A percentile compares a stretch with the other conserved stretches of the same genome.
Conservation (phyloP, 92 coral and sea anemone genomes). For the Zoanthus solanderi region DNA sequence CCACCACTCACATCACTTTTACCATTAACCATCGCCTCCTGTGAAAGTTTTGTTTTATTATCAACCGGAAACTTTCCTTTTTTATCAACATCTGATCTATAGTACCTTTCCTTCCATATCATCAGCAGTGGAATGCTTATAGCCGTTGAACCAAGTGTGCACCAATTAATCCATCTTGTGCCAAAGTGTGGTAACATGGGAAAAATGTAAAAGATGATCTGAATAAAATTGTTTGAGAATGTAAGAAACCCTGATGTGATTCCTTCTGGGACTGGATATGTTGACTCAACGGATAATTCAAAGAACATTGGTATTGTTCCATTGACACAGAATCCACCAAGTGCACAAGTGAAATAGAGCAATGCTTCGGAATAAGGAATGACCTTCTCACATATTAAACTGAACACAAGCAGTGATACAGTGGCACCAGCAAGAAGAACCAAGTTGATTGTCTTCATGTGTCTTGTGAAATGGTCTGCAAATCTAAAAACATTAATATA, state of each 20-base stretch:
- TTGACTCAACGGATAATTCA: conserved; percentile 91
- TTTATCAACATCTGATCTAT: conserved; percentile 82
- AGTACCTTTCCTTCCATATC: conserved; percentile 79
- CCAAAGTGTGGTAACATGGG: conserved; percentile 90
- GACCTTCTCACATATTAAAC: conserved; percentile 73
- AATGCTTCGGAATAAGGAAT: conserved; percentile 72
- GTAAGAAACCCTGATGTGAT: conserved; percentile 89
- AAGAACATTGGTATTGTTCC: conserved; percentile 95
- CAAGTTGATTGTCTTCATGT: conserved; percentile 85
- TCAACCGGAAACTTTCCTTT: conserved; percentile 34
- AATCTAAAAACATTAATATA: conserved; percentile 61
- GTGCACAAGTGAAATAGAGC: conserved; percentile 77
- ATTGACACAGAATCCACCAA: conserved; percentile 90
- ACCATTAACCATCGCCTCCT: neutral
- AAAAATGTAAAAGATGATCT: conserved; percentile 86
- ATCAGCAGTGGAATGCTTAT: conserved; percentile 72
- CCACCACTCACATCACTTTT: neutral
- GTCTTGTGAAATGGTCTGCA: conserved; percentile 89
- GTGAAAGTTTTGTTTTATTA: neutral
- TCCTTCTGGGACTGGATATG: conserved; percentile 95
- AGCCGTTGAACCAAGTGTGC: conserved; percentile 70
- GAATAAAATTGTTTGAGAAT: conserved; percentile 90
- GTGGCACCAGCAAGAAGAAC: conserved; percentile 82
- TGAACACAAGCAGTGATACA: conserved; percentile 73
- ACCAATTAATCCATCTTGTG: conserved; percentile 91